Base-by-base conservation (phyloP, 2,888 invertebrate genomes). In the Pristionchus japonicus region DNA sequence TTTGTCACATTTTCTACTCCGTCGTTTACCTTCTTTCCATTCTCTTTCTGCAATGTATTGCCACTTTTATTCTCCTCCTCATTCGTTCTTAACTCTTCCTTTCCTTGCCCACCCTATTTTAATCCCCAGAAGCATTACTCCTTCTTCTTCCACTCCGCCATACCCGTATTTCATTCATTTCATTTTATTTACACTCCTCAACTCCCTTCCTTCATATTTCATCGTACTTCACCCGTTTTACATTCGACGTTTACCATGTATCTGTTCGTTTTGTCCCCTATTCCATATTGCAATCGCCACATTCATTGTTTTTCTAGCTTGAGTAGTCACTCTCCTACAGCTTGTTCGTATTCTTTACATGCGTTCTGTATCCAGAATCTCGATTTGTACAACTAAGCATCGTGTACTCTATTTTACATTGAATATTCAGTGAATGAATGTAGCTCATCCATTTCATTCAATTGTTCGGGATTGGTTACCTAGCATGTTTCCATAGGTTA, bases 31-130 rank as follows among this genome's bases (percentile, higher is more conserved):
- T 85, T 85, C 64, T 49, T 49, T 61, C 64, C 40, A 37, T 84
- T 61, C 85, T 64, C 85, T 43, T 27, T 85, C 64, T 43, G 40
- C 85, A 85, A 64, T 85, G 37, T 43, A 49, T 52, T 34, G n/a
- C 82, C 43, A 83, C 34, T 83, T 13, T 31, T 17, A 49, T 34
- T 83, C 43, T 83, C 27, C 82, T 77, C 82, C 37, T 83, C 82
- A 52, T 83, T 83, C 82, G 34, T 31, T 83, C 82, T 83, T 83
- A 83, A 52, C 82, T 52, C 52, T 83, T 80, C 47, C 82, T 37
- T 31, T 80, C 80, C 82, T 17, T 20, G 6, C 47, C 47, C 77
- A 77, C 43, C 77, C 77, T 47, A 43, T 6, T 31, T 34, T 83
- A 49, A 52, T 83, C 82, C 82, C 34, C 82, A 9, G 17, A 43